Percentiles rank a stretch among this genome's conserved stretches.
Evolutionary conservation across 53 echinoderm and acorn worm genomes (phyloP).

Genomic region (Mesocentrotus franciscanus): DNA sequence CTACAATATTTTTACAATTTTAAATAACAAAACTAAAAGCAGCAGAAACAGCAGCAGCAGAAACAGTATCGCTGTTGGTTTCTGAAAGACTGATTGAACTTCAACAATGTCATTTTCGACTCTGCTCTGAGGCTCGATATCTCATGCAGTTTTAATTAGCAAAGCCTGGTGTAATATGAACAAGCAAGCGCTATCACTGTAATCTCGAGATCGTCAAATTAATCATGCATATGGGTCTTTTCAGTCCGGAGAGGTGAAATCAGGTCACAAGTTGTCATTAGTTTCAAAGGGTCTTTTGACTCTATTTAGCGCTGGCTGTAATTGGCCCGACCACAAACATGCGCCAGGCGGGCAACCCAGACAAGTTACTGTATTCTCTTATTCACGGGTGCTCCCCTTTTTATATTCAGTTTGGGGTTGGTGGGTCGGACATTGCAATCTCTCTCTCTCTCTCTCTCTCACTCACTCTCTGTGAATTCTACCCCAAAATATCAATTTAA

Average conservation of each 20-base stretch:
- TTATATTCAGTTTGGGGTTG: neutral
- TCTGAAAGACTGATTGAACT: neutral
- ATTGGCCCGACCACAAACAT: constrained; percentile 17
- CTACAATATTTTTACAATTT: neutral
- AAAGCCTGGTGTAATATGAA: neutral
- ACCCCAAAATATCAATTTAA: neutral
- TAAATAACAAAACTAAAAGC: no score
- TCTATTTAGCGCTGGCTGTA: neutral
- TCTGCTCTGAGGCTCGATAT: neutral
- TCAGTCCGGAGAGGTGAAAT: constrained; percentile 10
- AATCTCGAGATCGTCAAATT: constrained; percentile 23
- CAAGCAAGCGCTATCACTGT: neutral
- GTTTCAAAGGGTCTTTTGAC: constrained; percentile 4
- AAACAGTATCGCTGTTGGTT: neutral
- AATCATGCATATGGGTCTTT: constrained; percentile 12
- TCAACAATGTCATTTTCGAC: neutral
- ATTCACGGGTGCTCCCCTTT: neutral
- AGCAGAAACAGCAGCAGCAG: neutral
- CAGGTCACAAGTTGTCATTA: constrained; percentile 28
- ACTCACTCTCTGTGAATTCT: neutral
- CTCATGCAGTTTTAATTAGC: constrained; percentile 28
- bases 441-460: neutral
- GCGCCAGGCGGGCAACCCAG: neutral
- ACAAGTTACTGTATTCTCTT: neutral
- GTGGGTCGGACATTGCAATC: neutral